Percentiles rank a stretch among this genome's conserved stretches.
These are phyloP conservation scores for Loripinus fragilis DNA, from an alignment of 2,888 invertebrate species.

Conservation along the genomic window DNA sequence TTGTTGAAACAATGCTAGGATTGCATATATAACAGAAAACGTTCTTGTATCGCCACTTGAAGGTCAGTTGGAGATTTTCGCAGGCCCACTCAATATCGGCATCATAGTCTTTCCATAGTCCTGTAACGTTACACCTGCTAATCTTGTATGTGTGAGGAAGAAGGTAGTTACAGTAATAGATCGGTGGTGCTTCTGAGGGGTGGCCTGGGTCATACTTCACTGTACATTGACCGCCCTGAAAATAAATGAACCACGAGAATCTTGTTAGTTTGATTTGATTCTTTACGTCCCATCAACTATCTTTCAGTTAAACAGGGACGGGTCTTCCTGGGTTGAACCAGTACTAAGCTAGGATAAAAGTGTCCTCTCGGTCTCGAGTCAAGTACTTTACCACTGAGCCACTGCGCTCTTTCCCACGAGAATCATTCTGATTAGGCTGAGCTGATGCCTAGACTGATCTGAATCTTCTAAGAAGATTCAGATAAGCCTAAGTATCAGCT, in stretches of 20 bases:
- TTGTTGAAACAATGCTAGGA: slow-evolving; percentile 30
- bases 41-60: slow-evolving; percentile 39
- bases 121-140: slow-evolving; percentile 39
- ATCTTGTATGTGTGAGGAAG: not conserved
- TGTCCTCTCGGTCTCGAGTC: too few species aligned
- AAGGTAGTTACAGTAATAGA: not conserved
- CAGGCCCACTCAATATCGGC: slow-evolving; percentile 48
- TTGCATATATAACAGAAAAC: slow-evolving; percentile 49
- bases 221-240: not conserved
- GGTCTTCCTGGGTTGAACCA: too few species aligned
- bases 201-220: not conserved
- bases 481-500: too few species aligned
- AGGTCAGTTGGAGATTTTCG: slow-evolving; percentile 20
- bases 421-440: too few species aligned
- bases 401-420: too few species aligned
- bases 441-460: too few species aligned
- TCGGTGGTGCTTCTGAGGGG: not conserved
- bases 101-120: slow-evolving; percentile 42
- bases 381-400: too few species aligned
- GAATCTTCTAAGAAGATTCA: too few species aligned
- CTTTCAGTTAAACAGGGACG: too few species aligned
- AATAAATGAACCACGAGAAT: not conserved
- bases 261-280: too few species aligned
- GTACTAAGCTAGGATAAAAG: too few species aligned
- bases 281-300: too few species aligned